Conservation (phyloP, 2,888 invertebrate genomes). For the Polylopha cassiicola region DNA sequence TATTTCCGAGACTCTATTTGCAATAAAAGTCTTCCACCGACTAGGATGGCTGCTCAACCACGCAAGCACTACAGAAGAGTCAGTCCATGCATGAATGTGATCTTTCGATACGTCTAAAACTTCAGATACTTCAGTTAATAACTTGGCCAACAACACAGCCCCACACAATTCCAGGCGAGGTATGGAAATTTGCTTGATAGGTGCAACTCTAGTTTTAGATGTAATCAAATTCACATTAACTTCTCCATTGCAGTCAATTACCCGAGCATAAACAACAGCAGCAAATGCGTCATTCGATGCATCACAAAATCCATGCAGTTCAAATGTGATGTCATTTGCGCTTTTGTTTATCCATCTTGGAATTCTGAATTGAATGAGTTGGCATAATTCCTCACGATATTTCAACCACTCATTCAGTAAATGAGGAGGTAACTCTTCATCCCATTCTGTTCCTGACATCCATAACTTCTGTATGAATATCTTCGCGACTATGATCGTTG, state of each 20-base stretch:
- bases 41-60: constrained; percentile 1
- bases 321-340: background rate
- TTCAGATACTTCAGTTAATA: background rate
- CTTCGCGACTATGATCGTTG: background rate
- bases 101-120: background rate
- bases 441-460: background rate
- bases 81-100: constrained; percentile 1
- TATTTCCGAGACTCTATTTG: background rate
- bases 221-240: background rate
- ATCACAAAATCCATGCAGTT: background rate
- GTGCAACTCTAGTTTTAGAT: background rate
- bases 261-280: background rate
- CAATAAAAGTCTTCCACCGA: constrained; percentile 1
- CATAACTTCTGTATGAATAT: background rate
- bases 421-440: background rate
- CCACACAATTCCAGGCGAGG: too few species aligned
- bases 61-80: background rate
- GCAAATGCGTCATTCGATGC: background rate
- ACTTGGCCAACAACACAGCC: too few species aligned
- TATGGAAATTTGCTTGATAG: background rate
- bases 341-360: background rate
- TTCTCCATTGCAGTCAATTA: background rate
- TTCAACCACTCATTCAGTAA: background rate
- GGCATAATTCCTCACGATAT: background rate
- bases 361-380: background rate